Base-by-base conservation (phyloP, 2,113 vertebrate species). In the Oryzias celebensis region DNA sequence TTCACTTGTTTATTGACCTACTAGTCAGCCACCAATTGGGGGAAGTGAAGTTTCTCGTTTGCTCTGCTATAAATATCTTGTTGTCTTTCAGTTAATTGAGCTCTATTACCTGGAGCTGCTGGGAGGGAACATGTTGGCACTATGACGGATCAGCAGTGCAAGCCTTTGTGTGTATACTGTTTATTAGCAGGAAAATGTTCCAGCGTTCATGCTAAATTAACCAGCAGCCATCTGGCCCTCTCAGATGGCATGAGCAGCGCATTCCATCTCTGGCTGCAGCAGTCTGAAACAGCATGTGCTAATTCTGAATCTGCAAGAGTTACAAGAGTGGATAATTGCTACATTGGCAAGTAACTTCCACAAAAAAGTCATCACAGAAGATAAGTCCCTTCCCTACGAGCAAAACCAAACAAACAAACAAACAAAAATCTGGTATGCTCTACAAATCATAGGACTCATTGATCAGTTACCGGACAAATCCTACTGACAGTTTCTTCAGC, bases 151-250 rank as follows among this genome's bases (percentile, higher is more conserved):
- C 62, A 65, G 70, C 71, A 17, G 58, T 5, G 26, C 22, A 36
- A 54, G 50, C 54, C 58, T 73, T 62, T 50, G 46, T 62, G 73
- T 24, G 73, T 24, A 22, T 43, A 68, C 28, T 65, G 75, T 79
- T 79, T 77, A 59, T 59, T 44, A 70, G 75, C 58, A 52, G 49
- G 14, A 62, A 52, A 71, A 52, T 46, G 75, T 63, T 80, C 52
- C 65, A 54, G 52, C 26, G 70, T 77, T 77, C 60, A 71, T 57
- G 84, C 77, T 85, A 78, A 85, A 88, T 87, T 75, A 85, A 81
- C 73, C 75, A 80, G 72, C 58, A 58, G 66, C 76, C 76, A 83
- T 82, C 86, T 83, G 86, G 65, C 54, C 54, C 52, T n/a, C 58
- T 85, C 77, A 73, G 61, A 72, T 71, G 76, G 10, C 24, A 58